These are phyloP conservation scores for Lagria hirta DNA, from an alignment of 2,888 invertebrate genomes.

Conservation along the genomic window DNA sequence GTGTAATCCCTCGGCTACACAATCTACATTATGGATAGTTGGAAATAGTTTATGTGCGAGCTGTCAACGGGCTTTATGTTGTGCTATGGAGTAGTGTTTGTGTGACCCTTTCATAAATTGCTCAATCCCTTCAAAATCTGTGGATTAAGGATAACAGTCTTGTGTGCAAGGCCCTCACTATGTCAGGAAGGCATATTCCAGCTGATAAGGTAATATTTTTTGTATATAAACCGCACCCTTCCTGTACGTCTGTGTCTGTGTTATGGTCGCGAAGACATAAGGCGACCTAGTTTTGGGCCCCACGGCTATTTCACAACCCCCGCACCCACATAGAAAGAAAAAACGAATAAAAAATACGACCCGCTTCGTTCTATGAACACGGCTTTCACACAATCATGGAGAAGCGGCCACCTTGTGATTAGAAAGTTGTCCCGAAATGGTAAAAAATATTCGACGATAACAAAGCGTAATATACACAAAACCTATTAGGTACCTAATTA, in stretches of 20 bases:
- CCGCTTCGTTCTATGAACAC: neutral
- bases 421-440: conserved; percentile 11
- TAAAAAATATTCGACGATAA: conserved; percentile 5
- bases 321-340: conserved; percentile 1
- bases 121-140: conserved; percentile 34
- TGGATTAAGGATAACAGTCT: conserved; percentile 29
- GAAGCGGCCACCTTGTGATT: conserved; percentile 9
- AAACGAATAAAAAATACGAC: neutral
- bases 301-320: neutral
- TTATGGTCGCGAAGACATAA: conserved; percentile 40
- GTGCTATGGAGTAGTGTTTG: conserved; percentile 46
- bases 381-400: conserved; percentile 14
- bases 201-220: conserved; percentile 72
- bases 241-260: conserved; percentile 32
- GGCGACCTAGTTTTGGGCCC: conserved; percentile 46
- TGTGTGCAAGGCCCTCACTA: conserved; percentile 57
- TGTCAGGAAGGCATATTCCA: conserved; percentile 80
- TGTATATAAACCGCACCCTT: conserved; percentile 57
- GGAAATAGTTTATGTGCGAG: conserved; percentile 30
- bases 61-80: conserved; percentile 23
- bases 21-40: conserved; percentile 29
- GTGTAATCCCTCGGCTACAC: conserved; percentile 4
- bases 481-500: neutral
- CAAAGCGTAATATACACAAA: neutral
- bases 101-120: conserved; percentile 39